phyloP scores from a whole-genome alignment of 2,797 vertebrate species.

The Characodon lateralis region DNA sequence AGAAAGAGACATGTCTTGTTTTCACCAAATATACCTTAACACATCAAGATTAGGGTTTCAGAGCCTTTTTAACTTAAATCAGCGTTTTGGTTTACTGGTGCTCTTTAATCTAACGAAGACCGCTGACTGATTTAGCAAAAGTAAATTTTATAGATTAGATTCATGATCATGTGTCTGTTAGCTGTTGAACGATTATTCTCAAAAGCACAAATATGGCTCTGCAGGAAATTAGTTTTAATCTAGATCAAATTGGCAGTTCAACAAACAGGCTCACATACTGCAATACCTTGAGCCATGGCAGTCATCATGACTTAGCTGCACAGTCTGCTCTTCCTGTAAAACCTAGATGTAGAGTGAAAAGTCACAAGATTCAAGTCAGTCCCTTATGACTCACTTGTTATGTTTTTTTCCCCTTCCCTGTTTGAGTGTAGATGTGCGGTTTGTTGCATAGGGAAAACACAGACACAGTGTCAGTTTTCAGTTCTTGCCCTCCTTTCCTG shows the following conservation, averaged over 20 bases:
- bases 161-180: not conserved
- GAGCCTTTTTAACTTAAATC: not conserved
- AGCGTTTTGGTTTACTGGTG: conserved; percentile 1
- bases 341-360: conserved; percentile 10
- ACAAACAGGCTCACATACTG: not conserved
- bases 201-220: not conserved
- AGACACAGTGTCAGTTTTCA: conserved; percentile 44
- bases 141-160: conserved; percentile 5
- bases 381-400: conserved; percentile 36
- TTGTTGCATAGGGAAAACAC: conserved; percentile 11
- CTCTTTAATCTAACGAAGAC: not conserved
- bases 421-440: conserved; percentile 23
- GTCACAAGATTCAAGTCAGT: conserved; percentile 16
- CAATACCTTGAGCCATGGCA: not conserved
- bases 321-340: not conserved
- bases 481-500: conserved; percentile 59
- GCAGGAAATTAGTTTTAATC: not conserved
- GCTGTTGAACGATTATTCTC: not conserved
- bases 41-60: not conserved
- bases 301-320: not conserved
- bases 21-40: conserved; percentile 2
- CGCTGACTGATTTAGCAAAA: conserved; percentile 12
- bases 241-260: not conserved
- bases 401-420: conserved; percentile 39
- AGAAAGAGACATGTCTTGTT: not conserved